Conservation (phyloP, 2,113 vertebrate species). For the Nerophis lumbriciformis region DNA sequence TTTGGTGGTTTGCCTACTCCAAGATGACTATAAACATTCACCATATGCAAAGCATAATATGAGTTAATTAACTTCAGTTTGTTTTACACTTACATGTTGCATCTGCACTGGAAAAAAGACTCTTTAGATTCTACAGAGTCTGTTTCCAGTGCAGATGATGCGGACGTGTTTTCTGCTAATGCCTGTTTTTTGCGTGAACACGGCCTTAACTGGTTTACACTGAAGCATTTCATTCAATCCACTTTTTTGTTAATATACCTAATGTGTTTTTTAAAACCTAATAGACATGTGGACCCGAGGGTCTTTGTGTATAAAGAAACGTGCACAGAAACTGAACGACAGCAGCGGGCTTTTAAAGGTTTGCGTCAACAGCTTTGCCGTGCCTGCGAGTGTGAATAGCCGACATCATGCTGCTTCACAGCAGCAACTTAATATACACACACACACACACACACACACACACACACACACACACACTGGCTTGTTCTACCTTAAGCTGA, state of each 20-base stretch:
- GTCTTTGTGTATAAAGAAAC: constrained; percentile 9
- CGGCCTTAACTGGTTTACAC: too few species aligned
- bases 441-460: not conserved
- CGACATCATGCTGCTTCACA: constrained; percentile 10
- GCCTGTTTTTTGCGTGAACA: too few species aligned
- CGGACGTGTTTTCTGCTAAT: too few species aligned
- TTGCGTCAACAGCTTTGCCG: constrained; percentile 15
- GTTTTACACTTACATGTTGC: too few species aligned
- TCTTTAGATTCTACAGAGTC: too few species aligned
- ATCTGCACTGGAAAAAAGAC: too few species aligned
- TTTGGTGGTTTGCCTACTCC: too few species aligned
- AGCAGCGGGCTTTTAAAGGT: constrained; percentile 10
- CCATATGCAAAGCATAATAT: too few species aligned
- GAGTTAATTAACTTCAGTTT: too few species aligned
- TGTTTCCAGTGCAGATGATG: too few species aligned
- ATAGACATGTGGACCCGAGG: constrained; percentile 23
- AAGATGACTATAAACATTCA: too few species aligned
- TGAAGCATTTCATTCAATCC: constrained; percentile 19
- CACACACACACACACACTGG: not conserved
- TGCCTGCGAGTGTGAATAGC: not conserved
- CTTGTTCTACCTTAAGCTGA: constrained; percentile 1
- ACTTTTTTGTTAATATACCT: constrained; percentile 38
- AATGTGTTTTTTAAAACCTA: constrained; percentile 31
- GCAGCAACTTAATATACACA: constrained; percentile 1
- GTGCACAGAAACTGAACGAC: constrained; percentile 4